Base-by-base conservation (phyloP, 2,888 invertebrate species). In the Cecidostiba fungosa region DNA sequence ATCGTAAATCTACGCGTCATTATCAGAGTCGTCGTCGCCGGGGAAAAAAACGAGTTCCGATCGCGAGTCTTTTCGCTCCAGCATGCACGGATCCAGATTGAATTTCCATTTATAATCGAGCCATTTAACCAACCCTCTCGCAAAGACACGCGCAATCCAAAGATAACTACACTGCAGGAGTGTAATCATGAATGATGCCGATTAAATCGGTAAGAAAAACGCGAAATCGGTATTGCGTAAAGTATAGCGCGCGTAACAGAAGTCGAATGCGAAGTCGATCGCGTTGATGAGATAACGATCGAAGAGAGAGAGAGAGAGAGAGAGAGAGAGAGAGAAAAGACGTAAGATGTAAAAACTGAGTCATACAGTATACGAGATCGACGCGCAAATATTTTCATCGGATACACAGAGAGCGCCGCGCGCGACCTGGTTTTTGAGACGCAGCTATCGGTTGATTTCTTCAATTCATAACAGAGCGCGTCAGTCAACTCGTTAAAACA, bases 21-120 rank as follows among this genome's bases (percentile, higher is more conserved):
- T 62, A 62, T 62, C 62, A 62, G 10, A n/a, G 23, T 26, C 59
- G 23, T 62, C 26, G 23, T 16, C 59, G 10, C 5, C 59, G 59
- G 50, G 10, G 50, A 0, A 4, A 62, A 23, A 62, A 62, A 23
- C 59, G 59, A 62, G 59, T 62, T 62, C 16, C 59, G 23, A 62
- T 23, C 59, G 59, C 23, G 23, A 62, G n/a, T n/a, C 23, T 62
- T 62, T 62, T 50, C 50, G 50, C 23, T 8, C 54, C 6, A n/a
- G n/a, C n/a, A n/a, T n/a, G n/a, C n/a, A 19, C n/a, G 54, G 23
- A 62, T 62, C 6, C 62, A 10, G 26, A 62, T 26, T 16, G 47
- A 43, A 50, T n/a, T 14, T 32, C 26, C 47, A 74, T 50, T 74
- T 74, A 74, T 26, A 74, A 50, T 74, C 39, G 39, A 47, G 74